Percentiles rank a stretch among this genome's conserved stretches.
These are phyloP conservation scores for Odiellus spinosus DNA, from an alignment of 2,888 invertebrate species.

Conservation along the genomic window DNA sequence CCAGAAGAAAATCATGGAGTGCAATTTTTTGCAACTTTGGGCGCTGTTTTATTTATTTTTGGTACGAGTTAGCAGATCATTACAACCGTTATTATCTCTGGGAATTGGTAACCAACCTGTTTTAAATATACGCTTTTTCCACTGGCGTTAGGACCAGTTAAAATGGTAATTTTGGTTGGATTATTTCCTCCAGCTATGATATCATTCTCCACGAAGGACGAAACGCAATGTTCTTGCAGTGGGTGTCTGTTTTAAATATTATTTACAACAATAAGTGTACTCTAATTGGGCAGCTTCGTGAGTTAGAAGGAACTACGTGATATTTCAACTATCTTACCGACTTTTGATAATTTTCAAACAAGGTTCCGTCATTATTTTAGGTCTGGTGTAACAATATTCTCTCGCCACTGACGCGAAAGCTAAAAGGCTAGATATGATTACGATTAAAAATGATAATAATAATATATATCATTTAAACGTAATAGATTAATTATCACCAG, in stretches of 20 bases:
- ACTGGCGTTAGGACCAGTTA: slow-evolving; percentile 79
- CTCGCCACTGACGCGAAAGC: slow-evolving; percentile 47
- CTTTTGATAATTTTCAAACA: slow-evolving; percentile 44
- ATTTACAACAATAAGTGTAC: slow-evolving; percentile 4
- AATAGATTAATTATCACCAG: too few species aligned
- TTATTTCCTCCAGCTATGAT: slow-evolving; percentile 42
- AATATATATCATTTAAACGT: slow-evolving; percentile 1
- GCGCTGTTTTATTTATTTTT: too few species aligned
- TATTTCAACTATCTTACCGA: slow-evolving; percentile 29
- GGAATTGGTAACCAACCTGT: too few species aligned
- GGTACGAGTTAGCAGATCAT: too few species aligned
- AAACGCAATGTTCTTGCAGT: slow-evolving; percentile 47
- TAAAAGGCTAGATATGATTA: slow-evolving; percentile 42
- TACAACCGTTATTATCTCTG: too few species aligned
- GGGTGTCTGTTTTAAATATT: too few species aligned
- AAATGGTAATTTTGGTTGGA: slow-evolving; percentile 45
- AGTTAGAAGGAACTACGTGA: too few species aligned
- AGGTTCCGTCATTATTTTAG: slow-evolving; percentile 38
- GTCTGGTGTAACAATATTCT: slow-evolving; percentile 47
- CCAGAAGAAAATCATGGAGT: too few species aligned
- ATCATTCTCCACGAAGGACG: slow-evolving; percentile 57
- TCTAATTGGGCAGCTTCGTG: too few species aligned
- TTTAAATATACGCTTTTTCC: slow-evolving; percentile 86
- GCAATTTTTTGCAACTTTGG: too few species aligned
- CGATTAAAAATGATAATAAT: slow-evolving; percentile 10